Base-by-base conservation (phyloP, 2,113 vertebrate genomes). In the Onychostruthus taczanowskii region DNA sequence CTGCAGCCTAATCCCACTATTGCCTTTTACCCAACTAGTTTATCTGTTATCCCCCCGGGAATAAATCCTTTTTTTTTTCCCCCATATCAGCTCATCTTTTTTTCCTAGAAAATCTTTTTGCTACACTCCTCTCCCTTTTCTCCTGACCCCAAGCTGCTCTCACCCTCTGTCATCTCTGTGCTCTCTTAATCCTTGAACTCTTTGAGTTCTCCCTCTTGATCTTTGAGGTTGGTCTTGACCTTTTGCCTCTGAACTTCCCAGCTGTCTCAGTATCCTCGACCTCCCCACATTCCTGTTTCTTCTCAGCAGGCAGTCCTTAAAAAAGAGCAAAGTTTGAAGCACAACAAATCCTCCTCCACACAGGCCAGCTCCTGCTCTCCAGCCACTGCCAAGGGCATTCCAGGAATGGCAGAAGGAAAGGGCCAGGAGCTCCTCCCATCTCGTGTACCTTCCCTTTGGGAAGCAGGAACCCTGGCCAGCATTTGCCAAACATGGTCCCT, bases 391-490 rank as follows among this genome's bases (percentile, higher is more conserved):
- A 1, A 17, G 21, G 49, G 44, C 21, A 4, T 61, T 61, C 10
- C 37, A 3, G 33, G 58, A 52, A 11, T 28, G 35, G 31, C 31
- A 33, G 70, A 18, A 53, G 47, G 37, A 39, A 66, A 46, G 47
- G 17, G 3, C 59, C 16, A 21, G 35, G 66, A 76, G 30, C 16
- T 91, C 44, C 33, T 79, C 77, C 43, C 33, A 8, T 63, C 50
- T 55, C 0, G 0, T 52, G 55, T 21, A 10, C 1, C 16, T 35
- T 53, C 17, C 21, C 13, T 83, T 63, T 80, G 52, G 49, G 44
- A 14, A 2, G 1, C 17, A 21, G 52, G 18, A 72, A 28, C 15
- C 14, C 11, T 37, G 37, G 35, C 22, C 24, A 39, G 18, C 2
- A 1, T 64, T 72, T 44, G 16, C 33, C 55, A 49, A 3, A 30